phyloP scores from a whole-genome alignment of 2,113 vertebrate genomes.

The Illadopsis cleaveri region DNA sequence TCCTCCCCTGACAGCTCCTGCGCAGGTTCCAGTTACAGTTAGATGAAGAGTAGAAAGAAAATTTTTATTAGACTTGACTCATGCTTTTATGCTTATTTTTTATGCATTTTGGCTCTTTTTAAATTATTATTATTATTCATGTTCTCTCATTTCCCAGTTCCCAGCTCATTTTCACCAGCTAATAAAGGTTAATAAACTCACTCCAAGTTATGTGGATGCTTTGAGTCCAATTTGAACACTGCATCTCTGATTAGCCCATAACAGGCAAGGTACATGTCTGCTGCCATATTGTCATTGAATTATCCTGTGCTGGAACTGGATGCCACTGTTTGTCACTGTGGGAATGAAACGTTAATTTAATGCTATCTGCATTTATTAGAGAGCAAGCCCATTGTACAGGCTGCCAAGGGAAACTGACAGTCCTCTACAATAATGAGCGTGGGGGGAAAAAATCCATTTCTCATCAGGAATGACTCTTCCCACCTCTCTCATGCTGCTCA shows the following conservation, averaged over 20 bases:
- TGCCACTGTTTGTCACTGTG: conserved; percentile 31
- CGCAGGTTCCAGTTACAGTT: not conserved
- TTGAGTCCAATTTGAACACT: not conserved
- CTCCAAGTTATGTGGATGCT: not conserved
- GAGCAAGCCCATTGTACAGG: not conserved
- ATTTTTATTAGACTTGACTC: not conserved
- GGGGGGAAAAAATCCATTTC: conserved; percentile 29
- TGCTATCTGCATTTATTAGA: conserved; percentile 34
- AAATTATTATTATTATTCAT: not conserved
- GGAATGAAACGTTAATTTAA: conserved; percentile 47
- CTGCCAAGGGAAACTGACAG: conserved; percentile 49
- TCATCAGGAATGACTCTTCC: conserved; percentile 38
- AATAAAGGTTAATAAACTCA: not conserved
- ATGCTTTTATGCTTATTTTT: not conserved
- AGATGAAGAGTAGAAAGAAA: not conserved
- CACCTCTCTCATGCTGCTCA: not conserved
- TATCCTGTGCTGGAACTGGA: not conserved
- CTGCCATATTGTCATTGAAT: not conserved
- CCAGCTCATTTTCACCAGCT: not conserved
- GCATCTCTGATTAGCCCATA: not conserved
- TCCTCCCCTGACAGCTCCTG: not conserved
- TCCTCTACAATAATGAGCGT: not conserved
- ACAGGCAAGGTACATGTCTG: not conserved
- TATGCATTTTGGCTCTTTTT: not conserved
- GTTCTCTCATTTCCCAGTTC: not conserved